Percentiles rank a stretch among this genome's conserved stretches.
phyloP scores from a whole-genome alignment of 2,888 invertebrate genomes.

The Dicranocentrus wangi region DNA sequence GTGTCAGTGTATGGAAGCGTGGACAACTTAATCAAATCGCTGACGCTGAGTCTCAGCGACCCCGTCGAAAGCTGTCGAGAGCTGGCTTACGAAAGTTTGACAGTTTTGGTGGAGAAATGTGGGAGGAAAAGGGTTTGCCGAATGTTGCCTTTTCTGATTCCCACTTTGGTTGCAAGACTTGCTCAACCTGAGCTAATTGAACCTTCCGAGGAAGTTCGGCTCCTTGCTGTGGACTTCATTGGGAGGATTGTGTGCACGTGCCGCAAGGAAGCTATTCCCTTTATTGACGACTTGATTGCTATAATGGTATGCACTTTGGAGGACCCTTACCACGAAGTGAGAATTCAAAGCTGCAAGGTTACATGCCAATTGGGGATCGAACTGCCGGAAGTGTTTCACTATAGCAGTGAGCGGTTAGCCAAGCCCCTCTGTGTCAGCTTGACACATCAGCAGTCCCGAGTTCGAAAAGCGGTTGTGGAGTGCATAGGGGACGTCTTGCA shows the following conservation, averaged over 20 bases:
- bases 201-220: constrained; percentile 87
- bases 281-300: constrained; percentile 84
- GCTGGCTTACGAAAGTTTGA: constrained; percentile 65
- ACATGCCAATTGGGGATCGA: constrained; percentile 81
- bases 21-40: constrained; percentile 28
- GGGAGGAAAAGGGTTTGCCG: constrained; percentile 36
- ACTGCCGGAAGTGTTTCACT: constrained; percentile 83
- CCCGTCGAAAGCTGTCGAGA: constrained; percentile 70
- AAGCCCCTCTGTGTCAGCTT: constrained; percentile 84
- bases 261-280: constrained; percentile 78
- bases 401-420: constrained; percentile 83
- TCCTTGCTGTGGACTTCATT: constrained; percentile 82
- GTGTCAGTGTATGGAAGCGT: constrained; percentile 24
- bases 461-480: constrained; percentile 83
- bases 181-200: constrained; percentile 84
- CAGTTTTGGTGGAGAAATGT: constrained; percentile 36
- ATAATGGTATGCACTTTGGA: constrained; percentile 83
- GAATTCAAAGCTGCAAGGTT: constrained; percentile 84
- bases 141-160: constrained; percentile 78
- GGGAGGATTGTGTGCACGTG: constrained; percentile 81
- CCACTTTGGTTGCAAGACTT: constrained; percentile 84
- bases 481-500: constrained; percentile 77
- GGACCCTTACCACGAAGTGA: constrained; percentile 88
- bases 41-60: constrained; percentile 58
- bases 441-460: constrained; percentile 87